Conservation (phyloP, 2,113 vertebrate genomes). For the Coryphaenoides rupestris region DNA sequence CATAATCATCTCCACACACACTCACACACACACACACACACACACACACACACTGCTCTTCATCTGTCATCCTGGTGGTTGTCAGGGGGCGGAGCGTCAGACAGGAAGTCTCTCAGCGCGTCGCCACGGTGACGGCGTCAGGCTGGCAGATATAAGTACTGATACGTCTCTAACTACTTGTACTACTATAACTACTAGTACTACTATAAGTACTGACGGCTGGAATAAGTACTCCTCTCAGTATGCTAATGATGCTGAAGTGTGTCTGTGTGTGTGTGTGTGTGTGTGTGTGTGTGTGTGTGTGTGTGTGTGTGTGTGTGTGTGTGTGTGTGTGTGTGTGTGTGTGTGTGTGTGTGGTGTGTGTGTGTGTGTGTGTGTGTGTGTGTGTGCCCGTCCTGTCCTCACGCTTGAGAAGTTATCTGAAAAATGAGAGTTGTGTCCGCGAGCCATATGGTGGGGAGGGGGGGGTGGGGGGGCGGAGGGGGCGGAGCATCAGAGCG, state of each 20-base stretch:
- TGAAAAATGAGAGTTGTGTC: conserved; percentile 74
- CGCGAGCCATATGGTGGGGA: conserved; percentile 68
- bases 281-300: neutral
- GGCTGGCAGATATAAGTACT: no score
- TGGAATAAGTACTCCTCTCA: no score
- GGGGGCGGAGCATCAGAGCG: conserved; percentile 57
- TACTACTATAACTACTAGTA: no score
- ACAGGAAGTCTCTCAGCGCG: no score
- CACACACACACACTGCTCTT: conserved; percentile 43
- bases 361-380: conserved; percentile 4
- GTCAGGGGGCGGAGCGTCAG: conserved; percentile 51
- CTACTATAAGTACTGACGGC: no score
- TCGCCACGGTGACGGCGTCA: no score
- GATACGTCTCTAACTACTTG: no score
- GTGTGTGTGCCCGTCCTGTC: conserved; percentile 48
- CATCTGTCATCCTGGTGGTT: conserved; percentile 77
- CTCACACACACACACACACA: no score
- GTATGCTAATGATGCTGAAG: no score
- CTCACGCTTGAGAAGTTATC: conserved; percentile 76
- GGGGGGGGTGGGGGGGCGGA: conserved; percentile 10
- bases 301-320: neutral
- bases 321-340: neutral
- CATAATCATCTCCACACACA: conserved; percentile 51
- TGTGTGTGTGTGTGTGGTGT: neutral
- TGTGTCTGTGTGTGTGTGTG: conserved; percentile 27